Evolutionary conservation across 2,113 vertebrate species (phyloP).

Genomic region (Hemiscyllium ocellatum): DNA sequence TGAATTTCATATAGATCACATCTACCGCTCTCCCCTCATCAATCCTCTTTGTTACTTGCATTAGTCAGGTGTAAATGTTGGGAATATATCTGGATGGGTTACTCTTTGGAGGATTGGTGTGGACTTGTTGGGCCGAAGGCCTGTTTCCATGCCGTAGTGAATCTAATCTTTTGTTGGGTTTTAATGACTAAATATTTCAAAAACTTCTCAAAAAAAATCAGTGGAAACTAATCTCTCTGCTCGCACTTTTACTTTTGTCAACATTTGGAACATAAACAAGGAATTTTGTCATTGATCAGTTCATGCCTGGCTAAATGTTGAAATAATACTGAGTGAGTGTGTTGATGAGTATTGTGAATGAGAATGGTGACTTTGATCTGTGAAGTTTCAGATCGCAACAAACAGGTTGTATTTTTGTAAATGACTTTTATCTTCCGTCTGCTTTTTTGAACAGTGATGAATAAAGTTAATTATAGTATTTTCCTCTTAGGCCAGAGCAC

Average conservation of each 20-base stretch:
- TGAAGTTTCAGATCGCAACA: neutral
- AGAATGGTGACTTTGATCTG: neutral
- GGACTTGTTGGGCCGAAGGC: too few relatives aligned
- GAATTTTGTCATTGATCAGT: constrained; percentile 12
- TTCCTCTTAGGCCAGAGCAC: neutral
- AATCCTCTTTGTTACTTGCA: too few relatives aligned
- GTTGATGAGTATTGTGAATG: neutral
- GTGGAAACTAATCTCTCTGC: neutral
- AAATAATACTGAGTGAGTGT: neutral
- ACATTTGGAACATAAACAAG: neutral
- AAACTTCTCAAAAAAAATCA: neutral
- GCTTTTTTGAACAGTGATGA: constrained; percentile 5
- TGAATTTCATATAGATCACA: too few relatives aligned
- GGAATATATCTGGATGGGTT: too few relatives aligned
- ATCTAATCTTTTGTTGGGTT: too few relatives aligned
- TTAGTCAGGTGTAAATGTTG: too few relatives aligned
- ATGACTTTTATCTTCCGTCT: neutral
- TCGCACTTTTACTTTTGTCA: neutral
- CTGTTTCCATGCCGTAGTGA: too few relatives aligned
- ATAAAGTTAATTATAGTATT: constrained; percentile 27
- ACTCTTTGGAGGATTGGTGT: too few relatives aligned
- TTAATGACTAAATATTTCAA: neutral
- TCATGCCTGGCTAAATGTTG: neutral
- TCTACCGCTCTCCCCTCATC: neutral
- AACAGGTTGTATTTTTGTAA: constrained; percentile 21